Conservation (phyloP, 2,113 vertebrate genomes). For the Raja brachyura region DNA sequence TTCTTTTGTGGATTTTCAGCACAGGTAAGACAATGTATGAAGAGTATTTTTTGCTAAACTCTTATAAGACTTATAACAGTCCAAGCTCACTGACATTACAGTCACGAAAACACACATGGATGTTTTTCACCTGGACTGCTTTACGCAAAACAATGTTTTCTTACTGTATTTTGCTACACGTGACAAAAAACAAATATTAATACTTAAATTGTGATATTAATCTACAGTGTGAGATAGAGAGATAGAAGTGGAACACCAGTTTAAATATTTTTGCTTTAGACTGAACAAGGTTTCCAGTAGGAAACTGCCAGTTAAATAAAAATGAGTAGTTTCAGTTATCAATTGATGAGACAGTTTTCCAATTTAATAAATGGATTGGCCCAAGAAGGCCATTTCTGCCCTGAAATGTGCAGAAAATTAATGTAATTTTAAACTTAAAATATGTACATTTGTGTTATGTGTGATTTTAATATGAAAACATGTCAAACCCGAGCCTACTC, state of each 20-base stretch:
- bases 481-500: not conserved
- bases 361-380: not conserved
- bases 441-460: not conserved
- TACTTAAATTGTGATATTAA: not conserved
- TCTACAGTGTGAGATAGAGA: not conserved
- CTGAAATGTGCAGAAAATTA: not conserved
- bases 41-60: not conserved
- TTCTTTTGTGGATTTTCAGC: conserved; percentile 94
- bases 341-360: not conserved
- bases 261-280: not conserved
- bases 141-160: too few relatives aligned
- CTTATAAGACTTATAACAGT: not conserved
- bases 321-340: not conserved
- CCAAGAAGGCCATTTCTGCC: not conserved
- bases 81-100: too few relatives aligned
- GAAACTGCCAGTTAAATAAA: not conserved
- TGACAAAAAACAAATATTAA: too few relatives aligned
- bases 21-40: conserved; percentile 61
- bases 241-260: not conserved
- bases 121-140: too few relatives aligned
- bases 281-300: not conserved
- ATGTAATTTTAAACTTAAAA: not conserved
- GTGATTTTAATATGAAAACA: not conserved
- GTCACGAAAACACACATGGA: too few relatives aligned
- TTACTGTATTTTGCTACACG: too few relatives aligned